Conservation (phyloP, 1,140 invertebrate species). For the Drosophila baimaii region DNA sequence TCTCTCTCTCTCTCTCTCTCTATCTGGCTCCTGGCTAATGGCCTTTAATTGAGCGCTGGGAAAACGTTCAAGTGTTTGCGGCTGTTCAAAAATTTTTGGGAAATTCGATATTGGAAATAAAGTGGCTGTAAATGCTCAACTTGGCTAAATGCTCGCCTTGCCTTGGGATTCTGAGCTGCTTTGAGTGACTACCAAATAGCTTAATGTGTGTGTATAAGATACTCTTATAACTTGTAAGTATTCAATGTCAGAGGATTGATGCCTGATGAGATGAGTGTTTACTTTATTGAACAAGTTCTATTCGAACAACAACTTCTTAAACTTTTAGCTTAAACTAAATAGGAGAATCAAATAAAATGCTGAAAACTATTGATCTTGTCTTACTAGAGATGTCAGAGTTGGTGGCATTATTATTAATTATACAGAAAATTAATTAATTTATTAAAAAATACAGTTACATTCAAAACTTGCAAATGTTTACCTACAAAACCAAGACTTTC, state of each 20-base stretch:
- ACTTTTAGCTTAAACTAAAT: neutral
- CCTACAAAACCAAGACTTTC: too few species aligned
- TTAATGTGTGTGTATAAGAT: constrained; percentile 23
- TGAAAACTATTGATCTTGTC: too few species aligned
- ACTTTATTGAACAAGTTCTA: neutral
- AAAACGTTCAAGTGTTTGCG: constrained; percentile 80
- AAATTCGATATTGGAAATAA: constrained; percentile 77
- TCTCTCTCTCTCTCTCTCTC: constrained; percentile 32
- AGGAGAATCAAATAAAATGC: neutral
- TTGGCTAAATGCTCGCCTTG: constrained; percentile 22
- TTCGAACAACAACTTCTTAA: neutral
- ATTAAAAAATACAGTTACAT: too few species aligned
- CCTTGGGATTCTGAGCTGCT: constrained; percentile 14
- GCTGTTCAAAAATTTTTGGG: constrained; percentile 67
- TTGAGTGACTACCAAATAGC: constrained; percentile 43
- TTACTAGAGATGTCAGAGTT: too few species aligned
- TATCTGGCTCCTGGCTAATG: constrained; percentile 64
- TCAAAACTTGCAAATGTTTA: too few species aligned
- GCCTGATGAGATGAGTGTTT: too few species aligned
- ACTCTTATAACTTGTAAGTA: constrained; percentile 19
- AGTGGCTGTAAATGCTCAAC: constrained; percentile 56
- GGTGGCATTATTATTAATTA: too few species aligned
- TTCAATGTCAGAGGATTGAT: neutral
- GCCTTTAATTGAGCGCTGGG: constrained; percentile 81
- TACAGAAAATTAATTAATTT: too few species aligned